These are phyloP conservation scores for Megamerina dolium DNA, from an alignment of 2,888 invertebrate species.

Conservation along the genomic window DNA sequence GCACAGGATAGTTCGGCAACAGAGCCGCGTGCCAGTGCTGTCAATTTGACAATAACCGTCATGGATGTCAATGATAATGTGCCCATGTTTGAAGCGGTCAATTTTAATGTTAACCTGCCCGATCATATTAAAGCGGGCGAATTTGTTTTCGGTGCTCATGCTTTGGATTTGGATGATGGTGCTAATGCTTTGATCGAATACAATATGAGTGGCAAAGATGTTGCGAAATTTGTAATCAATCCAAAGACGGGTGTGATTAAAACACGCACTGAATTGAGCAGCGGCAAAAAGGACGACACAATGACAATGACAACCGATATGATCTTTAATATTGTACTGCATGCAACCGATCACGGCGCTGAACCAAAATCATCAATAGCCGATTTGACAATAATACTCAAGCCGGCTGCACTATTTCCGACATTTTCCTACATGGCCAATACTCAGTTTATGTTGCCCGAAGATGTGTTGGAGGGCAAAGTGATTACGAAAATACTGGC, in stretches of 20 bases:
- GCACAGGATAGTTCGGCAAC: slow-evolving; percentile 86
- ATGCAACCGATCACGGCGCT: slow-evolving; percentile 75
- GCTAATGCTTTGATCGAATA: slow-evolving; percentile 76
- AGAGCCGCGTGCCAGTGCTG: slow-evolving; percentile 74
- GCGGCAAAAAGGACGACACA: too few species aligned
- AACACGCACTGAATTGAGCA: slow-evolving; percentile 59
- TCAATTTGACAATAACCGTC: slow-evolving; percentile 73
- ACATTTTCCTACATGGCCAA: slow-evolving; percentile 65
- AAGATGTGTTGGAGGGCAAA: slow-evolving; percentile 72
- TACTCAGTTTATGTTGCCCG: slow-evolving; percentile 70
- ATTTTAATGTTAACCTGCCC: slow-evolving; percentile 75
- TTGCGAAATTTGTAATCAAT: slow-evolving; percentile 72
- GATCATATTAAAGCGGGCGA: slow-evolving; percentile 73
- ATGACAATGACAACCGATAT: slow-evolving; percentile 51
- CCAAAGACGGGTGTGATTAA: slow-evolving; percentile 80
- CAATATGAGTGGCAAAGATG: slow-evolving; percentile 69
- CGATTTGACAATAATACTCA: slow-evolving; percentile 69
- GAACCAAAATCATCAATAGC: slow-evolving; percentile 65
- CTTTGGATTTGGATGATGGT: slow-evolving; percentile 76
- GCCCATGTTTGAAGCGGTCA: slow-evolving; percentile 67
- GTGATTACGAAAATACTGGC: slow-evolving; percentile 73
- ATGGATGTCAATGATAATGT: slow-evolving; percentile 82
- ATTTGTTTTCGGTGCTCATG: slow-evolving; percentile 87
- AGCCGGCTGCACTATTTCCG: slow-evolving; percentile 74
- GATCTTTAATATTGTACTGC: slow-evolving; percentile 66